Evolutionary conservation across 2,888 invertebrate species (phyloP).

Genomic region (Ectemnius continuus): DNA sequence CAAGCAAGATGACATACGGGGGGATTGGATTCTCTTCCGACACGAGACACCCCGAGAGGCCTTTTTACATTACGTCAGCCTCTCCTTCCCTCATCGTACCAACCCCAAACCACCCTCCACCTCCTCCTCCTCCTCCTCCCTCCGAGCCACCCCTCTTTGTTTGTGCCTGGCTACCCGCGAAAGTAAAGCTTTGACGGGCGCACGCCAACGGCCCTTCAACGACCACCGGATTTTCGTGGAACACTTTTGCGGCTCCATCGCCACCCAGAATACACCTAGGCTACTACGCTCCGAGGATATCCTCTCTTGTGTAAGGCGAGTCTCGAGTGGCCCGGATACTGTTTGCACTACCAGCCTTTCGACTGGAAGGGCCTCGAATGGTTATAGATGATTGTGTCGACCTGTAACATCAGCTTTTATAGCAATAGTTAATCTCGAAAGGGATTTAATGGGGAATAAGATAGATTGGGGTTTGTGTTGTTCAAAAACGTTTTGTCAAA

Average conservation of each 20-base stretch:
- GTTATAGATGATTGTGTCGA: too few relatives aligned
- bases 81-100: too few relatives aligned
- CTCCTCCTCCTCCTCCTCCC: neutral
- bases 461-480: too few relatives aligned
- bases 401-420: too few relatives aligned
- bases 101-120: too few relatives aligned
- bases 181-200: slow-evolving; percentile 43
- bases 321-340: too few relatives aligned
- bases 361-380: too few relatives aligned
- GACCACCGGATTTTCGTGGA: slow-evolving; percentile 9
- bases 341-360: too few relatives aligned
- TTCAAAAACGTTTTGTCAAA: too few relatives aligned
- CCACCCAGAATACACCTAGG: neutral
- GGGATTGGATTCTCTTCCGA: slow-evolving; percentile 17
- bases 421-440: too few relatives aligned
- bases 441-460: too few relatives aligned
- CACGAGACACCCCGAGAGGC: slow-evolving; percentile 35
- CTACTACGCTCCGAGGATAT: neutral
- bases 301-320: neutral
- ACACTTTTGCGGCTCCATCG: neutral
- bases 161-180: slow-evolving; percentile 25
- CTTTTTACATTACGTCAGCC: slow-evolving; percentile 29
- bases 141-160: slow-evolving; percentile 30
- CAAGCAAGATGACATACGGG: slow-evolving; percentile 37
- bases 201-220: slow-evolving; percentile 33